phyloP scores from a whole-genome alignment of 1,140 invertebrate species.

The Lucilia sericata region DNA sequence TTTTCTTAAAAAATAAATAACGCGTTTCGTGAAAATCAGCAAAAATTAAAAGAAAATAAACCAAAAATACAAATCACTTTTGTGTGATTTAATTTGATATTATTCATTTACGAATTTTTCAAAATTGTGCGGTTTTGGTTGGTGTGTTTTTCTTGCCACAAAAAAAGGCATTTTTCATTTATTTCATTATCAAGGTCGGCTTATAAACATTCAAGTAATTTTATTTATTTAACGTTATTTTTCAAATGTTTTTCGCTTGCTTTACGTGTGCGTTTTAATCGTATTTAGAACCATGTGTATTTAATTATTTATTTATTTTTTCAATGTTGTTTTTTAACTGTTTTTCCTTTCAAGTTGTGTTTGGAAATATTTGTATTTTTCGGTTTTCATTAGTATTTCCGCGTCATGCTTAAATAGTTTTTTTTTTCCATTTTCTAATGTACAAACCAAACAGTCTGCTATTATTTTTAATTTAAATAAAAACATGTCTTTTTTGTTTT shows the following conservation, averaged over 20 bases:
- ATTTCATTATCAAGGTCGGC: constrained; percentile 26
- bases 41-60: not conserved
- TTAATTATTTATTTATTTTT: not conserved
- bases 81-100: not conserved
- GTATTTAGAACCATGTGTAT: not conserved
- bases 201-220: not conserved
- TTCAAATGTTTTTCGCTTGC: not conserved
- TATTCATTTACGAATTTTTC: not conserved
- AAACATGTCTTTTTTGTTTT: not conserved
- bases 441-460: not conserved
- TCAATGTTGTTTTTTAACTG: not conserved
- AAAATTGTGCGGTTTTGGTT: not conserved
- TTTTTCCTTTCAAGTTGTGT: constrained; percentile 7
- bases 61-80: not conserved
- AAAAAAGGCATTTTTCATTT: not conserved
- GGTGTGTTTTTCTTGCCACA: not conserved
- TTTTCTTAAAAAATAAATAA: not conserved
- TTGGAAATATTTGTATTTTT: not conserved
- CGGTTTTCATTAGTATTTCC: not conserved
- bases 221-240: not conserved
- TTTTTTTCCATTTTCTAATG: not conserved
- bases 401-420: not conserved
- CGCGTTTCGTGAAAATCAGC: not conserved
- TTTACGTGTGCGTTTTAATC: constrained; percentile 14
- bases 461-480: too few relatives aligned